A percentile compares a stretch with the other conserved stretches of the same genome.
Conservation (phyloP, 1,140 invertebrate genomes). For the Anoplolepis gracilipes region DNA sequence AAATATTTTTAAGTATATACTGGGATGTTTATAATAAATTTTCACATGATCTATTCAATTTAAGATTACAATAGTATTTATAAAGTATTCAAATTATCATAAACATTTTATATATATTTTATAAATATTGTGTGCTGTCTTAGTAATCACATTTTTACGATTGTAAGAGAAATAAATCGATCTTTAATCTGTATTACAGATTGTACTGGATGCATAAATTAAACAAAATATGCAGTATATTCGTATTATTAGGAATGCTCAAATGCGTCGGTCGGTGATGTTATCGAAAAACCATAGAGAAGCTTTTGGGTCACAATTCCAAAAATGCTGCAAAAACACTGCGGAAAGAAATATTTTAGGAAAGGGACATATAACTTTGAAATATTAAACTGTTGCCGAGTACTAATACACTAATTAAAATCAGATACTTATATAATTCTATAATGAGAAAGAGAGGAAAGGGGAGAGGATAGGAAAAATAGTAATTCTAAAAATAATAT, state of each 20-base stretch:
- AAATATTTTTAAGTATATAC: no score
- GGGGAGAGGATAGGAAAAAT: not conserved
- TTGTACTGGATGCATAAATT: conserved; percentile 83
- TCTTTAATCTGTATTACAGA: conserved; percentile 75
- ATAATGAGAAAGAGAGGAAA: not conserved
- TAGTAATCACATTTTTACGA: not conserved
- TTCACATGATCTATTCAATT: no score
- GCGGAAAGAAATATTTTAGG: not conserved
- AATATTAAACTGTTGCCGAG: not conserved
- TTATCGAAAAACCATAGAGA: not conserved
- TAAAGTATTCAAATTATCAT: no score
- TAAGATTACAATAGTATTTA: no score
- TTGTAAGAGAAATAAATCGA: conserved; percentile 2
- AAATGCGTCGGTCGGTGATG: conserved; percentile 75
- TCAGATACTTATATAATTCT: no score
- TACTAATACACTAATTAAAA: conserved; percentile 22
- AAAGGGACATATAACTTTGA: not conserved
- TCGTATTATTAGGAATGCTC: conserved; percentile 78
- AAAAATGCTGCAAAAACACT: not conserved
- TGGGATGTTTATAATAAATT: no score
- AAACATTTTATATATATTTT: no score
- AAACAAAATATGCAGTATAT: conserved; percentile 77
- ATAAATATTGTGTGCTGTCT: no score
- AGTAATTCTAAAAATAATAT: conserved; percentile 16
- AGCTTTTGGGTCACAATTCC: not conserved